These are phyloP conservation scores for Phylloscopus trochilus DNA, from an alignment of 2,113 vertebrate species.

Conservation along the genomic window DNA sequence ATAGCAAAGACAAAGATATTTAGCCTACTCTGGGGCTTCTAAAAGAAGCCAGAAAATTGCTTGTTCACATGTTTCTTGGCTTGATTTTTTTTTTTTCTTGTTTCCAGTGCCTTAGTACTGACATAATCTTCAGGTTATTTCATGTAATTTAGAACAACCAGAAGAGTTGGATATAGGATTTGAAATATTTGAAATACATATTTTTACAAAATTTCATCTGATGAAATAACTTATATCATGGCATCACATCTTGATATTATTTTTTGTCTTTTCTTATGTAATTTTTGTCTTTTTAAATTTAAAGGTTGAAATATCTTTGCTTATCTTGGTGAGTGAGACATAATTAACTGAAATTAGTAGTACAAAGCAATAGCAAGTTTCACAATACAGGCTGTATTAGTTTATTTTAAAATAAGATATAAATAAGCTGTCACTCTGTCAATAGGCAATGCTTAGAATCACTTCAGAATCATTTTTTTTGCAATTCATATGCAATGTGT, in stretches of 20 bases:
- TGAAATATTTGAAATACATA: background rate
- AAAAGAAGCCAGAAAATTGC: background rate
- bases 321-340: background rate
- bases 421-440: background rate
- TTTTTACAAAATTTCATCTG: background rate
- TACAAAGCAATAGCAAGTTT: background rate
- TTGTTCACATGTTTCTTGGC: background rate
- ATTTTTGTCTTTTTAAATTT: background rate
- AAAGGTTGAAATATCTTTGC: background rate
- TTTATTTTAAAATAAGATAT: background rate
- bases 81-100: background rate
- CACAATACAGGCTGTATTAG: background rate
- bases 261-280: background rate
- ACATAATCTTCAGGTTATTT: background rate
- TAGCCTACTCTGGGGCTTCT: background rate
- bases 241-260: background rate
- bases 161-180: background rate
- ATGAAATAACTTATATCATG: background rate
- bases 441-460: background rate
- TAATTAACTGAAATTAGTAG: background rate
- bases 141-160: background rate
- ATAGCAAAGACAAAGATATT: background rate
- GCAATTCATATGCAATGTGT: rapidly evolving
- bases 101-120: background rate
- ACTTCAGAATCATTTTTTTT: background rate